Evolutionary conservation across 2,113 vertebrate species (phyloP).

Genomic region (Phaethornis superciliosus): DNA sequence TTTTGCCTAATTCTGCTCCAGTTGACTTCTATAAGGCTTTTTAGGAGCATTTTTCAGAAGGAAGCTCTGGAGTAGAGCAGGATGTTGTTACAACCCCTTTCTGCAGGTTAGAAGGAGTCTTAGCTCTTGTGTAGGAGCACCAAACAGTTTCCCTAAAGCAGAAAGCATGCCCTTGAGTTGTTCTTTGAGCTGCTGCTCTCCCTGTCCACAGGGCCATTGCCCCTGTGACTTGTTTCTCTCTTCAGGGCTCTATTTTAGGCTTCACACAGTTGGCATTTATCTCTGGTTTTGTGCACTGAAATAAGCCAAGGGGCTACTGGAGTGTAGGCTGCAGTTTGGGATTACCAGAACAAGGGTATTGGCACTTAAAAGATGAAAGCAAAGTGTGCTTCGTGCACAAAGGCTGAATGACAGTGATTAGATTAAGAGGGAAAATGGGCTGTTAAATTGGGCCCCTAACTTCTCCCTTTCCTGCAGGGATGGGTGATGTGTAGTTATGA

Average conservation of each 20-base stretch:
- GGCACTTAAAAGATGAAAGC: conserved; percentile 54
- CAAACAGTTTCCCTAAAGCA: not conserved
- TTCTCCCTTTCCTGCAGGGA: conserved; percentile 28
- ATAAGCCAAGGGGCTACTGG: not conserved
- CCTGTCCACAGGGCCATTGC: not conserved
- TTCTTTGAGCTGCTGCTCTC: not conserved
- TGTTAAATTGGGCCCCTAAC: conserved; percentile 1
- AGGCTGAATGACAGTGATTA: conserved; percentile 36
- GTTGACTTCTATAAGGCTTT: not conserved
- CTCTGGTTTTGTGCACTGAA: conserved; percentile 19
- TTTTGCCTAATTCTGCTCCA: not conserved
- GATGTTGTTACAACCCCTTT: not conserved
- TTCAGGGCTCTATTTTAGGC: conserved; percentile 1
- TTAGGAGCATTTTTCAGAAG: not conserved
- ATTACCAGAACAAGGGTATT: conserved; percentile 50
- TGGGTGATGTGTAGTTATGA: not conserved
- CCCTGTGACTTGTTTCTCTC: not conserved
- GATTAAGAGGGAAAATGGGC: conserved; percentile 13
- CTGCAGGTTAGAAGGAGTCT: not conserved
- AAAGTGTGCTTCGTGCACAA: conserved; percentile 19
- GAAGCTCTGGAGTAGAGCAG: not conserved
- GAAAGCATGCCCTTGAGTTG: not conserved
- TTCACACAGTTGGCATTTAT: conserved; percentile 1
- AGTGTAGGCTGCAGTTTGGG: not conserved
- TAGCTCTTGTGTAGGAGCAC: rapidly evolving